Conservation (phyloP, 37 sponge, comb jelly and placozoan genomes). For the Agelas oroides region DNA sequence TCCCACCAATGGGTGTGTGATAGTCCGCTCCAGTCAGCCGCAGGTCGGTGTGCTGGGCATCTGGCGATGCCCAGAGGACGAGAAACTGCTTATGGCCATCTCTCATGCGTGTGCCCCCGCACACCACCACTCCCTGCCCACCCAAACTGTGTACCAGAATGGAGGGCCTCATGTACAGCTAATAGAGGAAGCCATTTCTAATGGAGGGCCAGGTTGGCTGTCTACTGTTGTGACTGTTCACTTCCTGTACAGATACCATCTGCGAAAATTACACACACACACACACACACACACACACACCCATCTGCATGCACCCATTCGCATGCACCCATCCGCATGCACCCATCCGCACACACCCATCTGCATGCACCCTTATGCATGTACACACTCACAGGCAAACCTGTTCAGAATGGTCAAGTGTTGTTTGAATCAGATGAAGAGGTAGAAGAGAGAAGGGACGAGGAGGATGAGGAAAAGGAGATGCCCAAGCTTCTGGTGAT, state of each 20-base stretch:
- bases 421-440: neutral
- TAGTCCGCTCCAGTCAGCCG: conserved; percentile 91
- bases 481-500: conserved; percentile 61
- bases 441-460: neutral
- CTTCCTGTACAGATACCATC: no score
- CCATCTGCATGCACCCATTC: no score
- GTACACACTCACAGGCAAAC: no score
- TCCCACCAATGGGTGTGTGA: conserved; percentile 80
- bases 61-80: conserved; percentile 82
- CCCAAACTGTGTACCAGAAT: neutral
- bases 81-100: conserved; percentile 74
- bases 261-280: no score
- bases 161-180: neutral
- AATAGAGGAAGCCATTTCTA: neutral
- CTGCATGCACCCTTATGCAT: no score
- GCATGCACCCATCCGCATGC: no score
- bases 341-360: no score
- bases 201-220: neutral
- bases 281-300: no score
- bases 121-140: no score
- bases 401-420: no score
- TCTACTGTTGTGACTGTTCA: no score
- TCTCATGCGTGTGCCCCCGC: conserved; percentile 37
- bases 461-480: neutral
- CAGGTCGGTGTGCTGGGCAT: conserved; percentile 81